Evolutionary conservation across 2,113 vertebrate genomes (phyloP), one percentile per base, ranked within the genome.

Genomic region (Lepisosteus oculatus): DNA sequence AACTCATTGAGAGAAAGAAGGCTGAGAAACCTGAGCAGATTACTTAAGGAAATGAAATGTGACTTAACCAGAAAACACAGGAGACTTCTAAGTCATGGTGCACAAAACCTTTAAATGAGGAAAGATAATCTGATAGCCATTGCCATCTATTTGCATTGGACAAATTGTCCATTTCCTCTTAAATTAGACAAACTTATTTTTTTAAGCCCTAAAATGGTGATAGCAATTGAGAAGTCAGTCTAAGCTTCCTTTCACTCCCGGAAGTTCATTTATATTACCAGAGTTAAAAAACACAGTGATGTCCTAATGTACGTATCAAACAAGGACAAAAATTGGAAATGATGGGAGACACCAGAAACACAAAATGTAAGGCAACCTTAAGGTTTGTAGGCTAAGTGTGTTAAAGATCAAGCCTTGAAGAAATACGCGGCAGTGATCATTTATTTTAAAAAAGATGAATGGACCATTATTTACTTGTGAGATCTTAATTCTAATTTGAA

Each of bases 41-140:
- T 15, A 75, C 11, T 15, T 6, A 56, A 72, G 63, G 15, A 72
- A 69, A 76, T 64, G 65, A 67, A 56, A 70, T 15, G 2, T 51
- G 15, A 61, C 56, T 43, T 42, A 51, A 51, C 9, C 57, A 68
- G 65, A 13, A 45, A 51, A 67, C 43, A 61, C 55, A 73, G 75
- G 47, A 14, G 42, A 0, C 8, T 11, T 72, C 71, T 42, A 65
- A 68, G 55, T 77, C 17, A 65, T 45, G 12, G 9, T 43, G 55
- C 41, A 51, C 72, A 15, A 42, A 65, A 4, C 17, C 4, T 15
- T n/a, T 6, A 59, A 59, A 59, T 59, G 55, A 43, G 65, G 56
- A 54, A 73, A 9, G 47, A 61, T 68, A 4, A n/a, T n/a, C 6
- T 5, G 41, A 54, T 67, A 71, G 62, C 47, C 67, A 29, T 43